Evolutionary conservation across 1,140 invertebrate genomes (phyloP), one percentile per base, ranked within the genome.

Genomic region (Drosophila truncata): DNA sequence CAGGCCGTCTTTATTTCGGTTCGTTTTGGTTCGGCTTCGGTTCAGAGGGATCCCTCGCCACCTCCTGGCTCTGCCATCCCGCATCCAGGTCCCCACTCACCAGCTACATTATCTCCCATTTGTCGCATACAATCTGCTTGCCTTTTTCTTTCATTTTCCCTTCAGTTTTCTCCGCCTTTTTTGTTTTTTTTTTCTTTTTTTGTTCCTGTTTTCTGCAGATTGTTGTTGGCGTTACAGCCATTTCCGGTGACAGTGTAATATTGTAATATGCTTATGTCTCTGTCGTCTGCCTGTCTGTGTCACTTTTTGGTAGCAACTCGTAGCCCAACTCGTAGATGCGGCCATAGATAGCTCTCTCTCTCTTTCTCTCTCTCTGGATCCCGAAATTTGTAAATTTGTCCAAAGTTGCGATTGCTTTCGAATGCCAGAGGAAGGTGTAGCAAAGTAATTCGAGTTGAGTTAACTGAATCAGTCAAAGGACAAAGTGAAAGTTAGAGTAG

Each of bases 241-340:
- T 79, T 90, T 88, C 85, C 85, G 85, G 85, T 88, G 85, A 88
- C 85, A 88, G 85, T 83, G 85, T 88, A 90, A 88, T 88, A 88
- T 88, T 90, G 85, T 88, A 88, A 88, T 88, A 88, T 88, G 85
- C 85, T 88, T 88, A 88, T 88, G 85, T 88, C 85, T 85, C 78
- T 80, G 76, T 67, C 76, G 60, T 72, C 70, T 72, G 42, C 31
- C 20, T 81, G 78, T 81, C 73, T 79, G 62, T 74, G 63, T 81
- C 60, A 80, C 70, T 78, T 59, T 72, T 60, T 59, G 61, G 62
- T 42, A 55, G 50, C 41, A 60, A 55, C 54, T 60, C 55, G 54
- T 60, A 49, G 54, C 13, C 63, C 18, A n/a, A n/a, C 31, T 55
- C 23, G 54, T 77, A 67, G 55, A 77, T 76, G 52, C 47, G 65